Percentiles rank a stretch among this genome's conserved stretches.
Evolutionary conservation across 2,797 vertebrate species (phyloP).

Genomic region (Tympanoctomys barrerae): DNA sequence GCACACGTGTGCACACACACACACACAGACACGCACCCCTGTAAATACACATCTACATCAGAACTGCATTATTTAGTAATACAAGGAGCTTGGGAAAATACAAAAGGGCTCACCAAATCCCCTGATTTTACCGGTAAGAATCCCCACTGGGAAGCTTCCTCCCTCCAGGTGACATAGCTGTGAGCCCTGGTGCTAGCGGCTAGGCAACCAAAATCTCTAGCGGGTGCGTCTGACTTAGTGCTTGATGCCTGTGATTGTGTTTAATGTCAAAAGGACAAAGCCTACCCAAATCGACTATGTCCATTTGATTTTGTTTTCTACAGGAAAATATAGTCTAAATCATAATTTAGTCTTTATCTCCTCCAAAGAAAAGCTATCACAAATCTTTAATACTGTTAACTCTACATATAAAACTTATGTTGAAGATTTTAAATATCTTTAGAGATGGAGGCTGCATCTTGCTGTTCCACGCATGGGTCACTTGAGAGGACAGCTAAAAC

Average conservation of each 20-base stretch:
- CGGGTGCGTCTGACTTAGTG: neutral
- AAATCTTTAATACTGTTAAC: neutral
- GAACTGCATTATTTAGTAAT: neutral
- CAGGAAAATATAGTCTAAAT: neutral
- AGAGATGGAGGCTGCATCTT: neutral
- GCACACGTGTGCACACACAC: neutral
- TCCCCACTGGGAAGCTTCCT: neutral
- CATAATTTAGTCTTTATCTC: neutral
- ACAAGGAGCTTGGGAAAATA: neutral
- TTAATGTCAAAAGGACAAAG: neutral
- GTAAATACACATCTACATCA: neutral
- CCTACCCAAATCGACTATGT: neutral
- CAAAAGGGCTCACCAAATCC: neutral
- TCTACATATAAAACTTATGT: neutral
- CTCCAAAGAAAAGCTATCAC: neutral
- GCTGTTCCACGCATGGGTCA: neutral
- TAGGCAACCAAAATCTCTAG: neutral
- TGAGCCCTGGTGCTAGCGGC: neutral
- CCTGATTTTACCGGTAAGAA: neutral
- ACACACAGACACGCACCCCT: neutral
- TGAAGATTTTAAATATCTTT: neutral
- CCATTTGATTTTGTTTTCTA: constrained; percentile 13
- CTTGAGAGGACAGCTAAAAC: neutral
- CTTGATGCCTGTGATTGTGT: neutral
- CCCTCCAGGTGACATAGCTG: neutral